Conservation (phyloP, 2,888 invertebrate genomes). For the Penaeus monodon region DNA sequence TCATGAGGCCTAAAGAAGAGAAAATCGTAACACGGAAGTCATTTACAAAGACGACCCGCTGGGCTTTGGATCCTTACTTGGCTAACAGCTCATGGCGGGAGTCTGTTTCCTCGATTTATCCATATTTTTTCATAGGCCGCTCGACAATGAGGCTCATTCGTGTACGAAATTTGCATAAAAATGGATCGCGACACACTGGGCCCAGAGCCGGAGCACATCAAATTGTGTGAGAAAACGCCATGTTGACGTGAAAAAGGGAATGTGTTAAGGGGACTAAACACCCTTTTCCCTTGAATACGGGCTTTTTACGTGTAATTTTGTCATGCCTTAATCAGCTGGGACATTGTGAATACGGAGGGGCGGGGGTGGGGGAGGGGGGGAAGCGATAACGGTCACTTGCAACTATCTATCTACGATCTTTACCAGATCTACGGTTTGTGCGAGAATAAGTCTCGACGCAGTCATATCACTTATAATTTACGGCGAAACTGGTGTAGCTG, state of each 20-base stretch:
- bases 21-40: not conserved
- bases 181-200: slow-evolving; percentile 1
- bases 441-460: too few species aligned
- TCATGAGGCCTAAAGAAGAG: not conserved
- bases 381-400: too few species aligned
- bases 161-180: slow-evolving; percentile 15
- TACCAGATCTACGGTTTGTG: too few species aligned
- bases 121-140: not conserved
- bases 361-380: not conserved
- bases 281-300: slow-evolving; percentile 1
- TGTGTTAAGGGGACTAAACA: slow-evolving; percentile 5
- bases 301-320: slow-evolving; percentile 28
- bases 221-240: slow-evolving; percentile 2
- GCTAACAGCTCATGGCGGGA: slow-evolving; percentile 19
- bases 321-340: slow-evolving; percentile 41
- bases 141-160: slow-evolving; percentile 25
- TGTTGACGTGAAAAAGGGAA: not conserved
- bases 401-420: too few species aligned
- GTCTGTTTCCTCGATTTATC: slow-evolving; percentile 22
- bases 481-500: too few species aligned
- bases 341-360: slow-evolving; percentile 13
- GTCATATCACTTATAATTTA: too few species aligned
- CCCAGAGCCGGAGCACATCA: not conserved
- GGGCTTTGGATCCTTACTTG: not conserved
- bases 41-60: slow-evolving; percentile 8